phyloP scores from a whole-genome alignment of 2,888 invertebrate genomes.

The Caenorhabditis plicata region DNA sequence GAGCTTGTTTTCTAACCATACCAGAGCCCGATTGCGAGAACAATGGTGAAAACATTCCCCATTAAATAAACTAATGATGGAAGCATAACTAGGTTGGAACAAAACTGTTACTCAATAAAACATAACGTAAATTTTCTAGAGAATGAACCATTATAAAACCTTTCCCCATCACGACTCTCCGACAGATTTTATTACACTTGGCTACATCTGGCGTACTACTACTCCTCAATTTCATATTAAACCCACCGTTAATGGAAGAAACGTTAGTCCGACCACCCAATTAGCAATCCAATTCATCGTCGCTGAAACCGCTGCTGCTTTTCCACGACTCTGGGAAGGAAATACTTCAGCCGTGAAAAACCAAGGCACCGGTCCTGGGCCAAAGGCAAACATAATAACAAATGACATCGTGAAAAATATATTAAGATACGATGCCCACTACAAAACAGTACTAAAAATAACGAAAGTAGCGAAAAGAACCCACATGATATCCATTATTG shows the following conservation, averaged over 20 bases:
- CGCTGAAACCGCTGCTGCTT: conserved; percentile 82
- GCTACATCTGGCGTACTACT: too few species aligned
- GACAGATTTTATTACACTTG: too few species aligned
- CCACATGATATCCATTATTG: conserved; percentile 9
- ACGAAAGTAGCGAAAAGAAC: neutral
- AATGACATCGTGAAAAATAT: conserved; percentile 79
- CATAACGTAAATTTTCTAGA: too few species aligned
- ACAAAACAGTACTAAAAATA: neutral
- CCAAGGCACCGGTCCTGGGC: conserved; percentile 88
- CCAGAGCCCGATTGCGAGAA: too few species aligned
- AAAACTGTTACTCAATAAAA: too few species aligned
- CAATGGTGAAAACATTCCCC: too few species aligned
- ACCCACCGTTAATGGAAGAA: conserved; percentile 70
- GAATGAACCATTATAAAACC: too few species aligned
- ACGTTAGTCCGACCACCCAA: conserved; percentile 79
- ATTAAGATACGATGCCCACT: conserved; percentile 70
- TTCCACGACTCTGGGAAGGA: conserved; percentile 79
- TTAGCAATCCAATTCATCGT: conserved; percentile 85
- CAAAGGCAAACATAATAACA: conserved; percentile 84
- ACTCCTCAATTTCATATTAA: neutral
- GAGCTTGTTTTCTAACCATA: too few species aligned
- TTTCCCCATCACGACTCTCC: too few species aligned
- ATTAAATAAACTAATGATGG: too few species aligned
- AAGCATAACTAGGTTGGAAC: too few species aligned
- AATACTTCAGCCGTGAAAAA: conserved; percentile 86